phyloP scores from a whole-genome alignment of 2,797 vertebrate species.

The Sylvia borin region DNA sequence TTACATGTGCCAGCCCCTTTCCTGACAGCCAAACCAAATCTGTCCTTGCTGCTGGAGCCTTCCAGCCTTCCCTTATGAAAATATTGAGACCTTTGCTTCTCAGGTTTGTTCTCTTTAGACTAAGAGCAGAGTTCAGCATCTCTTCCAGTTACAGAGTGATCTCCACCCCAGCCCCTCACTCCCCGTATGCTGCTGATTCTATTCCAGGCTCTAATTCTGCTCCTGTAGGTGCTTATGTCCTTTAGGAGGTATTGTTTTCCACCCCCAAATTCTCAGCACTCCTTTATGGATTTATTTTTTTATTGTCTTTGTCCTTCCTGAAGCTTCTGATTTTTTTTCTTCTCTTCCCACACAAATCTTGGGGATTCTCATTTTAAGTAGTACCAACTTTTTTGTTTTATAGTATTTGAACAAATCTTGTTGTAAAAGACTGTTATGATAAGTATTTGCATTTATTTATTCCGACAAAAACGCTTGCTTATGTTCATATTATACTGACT shows the following conservation, averaged over 20 bases:
- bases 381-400: background rate
- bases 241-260: constrained; percentile 1
- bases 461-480: background rate
- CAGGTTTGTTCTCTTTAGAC: background rate
- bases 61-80: background rate
- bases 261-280: background rate
- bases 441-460: background rate
- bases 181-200: background rate
- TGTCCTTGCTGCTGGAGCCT: background rate
- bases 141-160: constrained; percentile 11
- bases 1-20: background rate
- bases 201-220: constrained; percentile 10
- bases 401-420: background rate
- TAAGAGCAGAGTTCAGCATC: background rate
- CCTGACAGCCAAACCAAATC: background rate
- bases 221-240: constrained; percentile 9
- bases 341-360: background rate
- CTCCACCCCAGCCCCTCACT: background rate
- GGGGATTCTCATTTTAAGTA: background rate
- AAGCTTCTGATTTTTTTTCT: background rate
- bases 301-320: background rate
- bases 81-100: background rate
- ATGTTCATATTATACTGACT: background rate
- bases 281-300: background rate
- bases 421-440: background rate